These are phyloP conservation scores for Watsonalla cultraria DNA, from an alignment of 2,888 invertebrate genomes.

Conservation along the genomic window DNA sequence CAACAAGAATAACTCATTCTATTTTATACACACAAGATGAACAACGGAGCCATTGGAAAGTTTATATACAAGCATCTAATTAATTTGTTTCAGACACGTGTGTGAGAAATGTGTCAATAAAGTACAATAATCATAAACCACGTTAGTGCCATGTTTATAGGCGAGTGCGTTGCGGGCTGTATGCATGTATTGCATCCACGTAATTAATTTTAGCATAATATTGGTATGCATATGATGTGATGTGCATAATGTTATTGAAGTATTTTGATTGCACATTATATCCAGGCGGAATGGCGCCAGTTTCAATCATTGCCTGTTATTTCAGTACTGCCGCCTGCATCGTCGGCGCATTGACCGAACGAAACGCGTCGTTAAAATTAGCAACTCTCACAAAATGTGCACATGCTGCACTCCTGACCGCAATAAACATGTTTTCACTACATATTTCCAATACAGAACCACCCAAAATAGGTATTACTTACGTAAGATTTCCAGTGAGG, in stretches of 20 bases:
- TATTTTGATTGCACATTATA: constrained; percentile 51
- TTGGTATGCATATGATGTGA: constrained; percentile 3
- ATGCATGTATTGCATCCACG: neutral
- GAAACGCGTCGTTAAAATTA: constrained; percentile 53
- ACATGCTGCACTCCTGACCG: constrained; percentile 51
- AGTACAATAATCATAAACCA: constrained; percentile 1
- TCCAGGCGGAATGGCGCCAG: constrained; percentile 48
- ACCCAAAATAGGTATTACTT: neutral
- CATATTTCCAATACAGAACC: constrained; percentile 7
- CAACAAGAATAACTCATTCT: constrained; percentile 15
- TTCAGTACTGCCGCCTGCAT: constrained; percentile 42
- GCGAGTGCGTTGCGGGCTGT: neutral
- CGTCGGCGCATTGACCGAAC: constrained; percentile 63
- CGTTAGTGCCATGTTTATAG: neutral
- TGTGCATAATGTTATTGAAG: constrained; percentile 36
- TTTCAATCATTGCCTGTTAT: constrained; percentile 62
- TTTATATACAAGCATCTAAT: neutral
- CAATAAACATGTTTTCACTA: constrained; percentile 50
- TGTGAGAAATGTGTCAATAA: neutral
- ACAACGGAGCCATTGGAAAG: neutral
- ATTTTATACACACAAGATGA: neutral
- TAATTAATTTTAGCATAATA: constrained; percentile 5
- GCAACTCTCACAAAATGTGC: constrained; percentile 48
- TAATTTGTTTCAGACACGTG: neutral
- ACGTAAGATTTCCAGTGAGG: neutral